A percentile compares a stretch with the other conserved stretches of the same genome.
Conservation (phyloP, 92 coral and sea anemone genomes). For the Virgularia gustaviana region DNA sequence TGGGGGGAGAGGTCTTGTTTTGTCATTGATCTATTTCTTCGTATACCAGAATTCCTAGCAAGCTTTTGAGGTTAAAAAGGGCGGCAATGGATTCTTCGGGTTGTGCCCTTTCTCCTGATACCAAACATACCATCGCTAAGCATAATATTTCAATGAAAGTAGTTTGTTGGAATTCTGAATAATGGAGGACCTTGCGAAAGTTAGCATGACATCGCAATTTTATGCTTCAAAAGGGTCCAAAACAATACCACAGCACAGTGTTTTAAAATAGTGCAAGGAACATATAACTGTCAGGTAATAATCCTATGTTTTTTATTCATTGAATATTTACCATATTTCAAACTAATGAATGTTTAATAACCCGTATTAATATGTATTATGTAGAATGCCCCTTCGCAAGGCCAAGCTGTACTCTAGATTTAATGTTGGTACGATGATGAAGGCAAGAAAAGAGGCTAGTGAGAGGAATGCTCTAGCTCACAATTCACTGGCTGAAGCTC, state of each 20-base stretch:
- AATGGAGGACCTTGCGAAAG: not conserved
- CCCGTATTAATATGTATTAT: constrained; percentile 31
- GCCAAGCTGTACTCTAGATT: constrained; percentile 45
- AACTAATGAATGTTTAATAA: constrained; percentile 39
- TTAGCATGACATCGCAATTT: constrained; percentile 7
- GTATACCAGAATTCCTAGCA: constrained; percentile 7
- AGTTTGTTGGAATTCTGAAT: constrained; percentile 5
- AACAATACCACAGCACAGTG: too few relatives aligned
- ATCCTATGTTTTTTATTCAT: constrained; percentile 60
- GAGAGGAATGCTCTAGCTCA: constrained; percentile 44
- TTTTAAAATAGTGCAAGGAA: not conserved
- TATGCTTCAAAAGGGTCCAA: constrained; percentile 64
- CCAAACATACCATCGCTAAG: constrained; percentile 33
- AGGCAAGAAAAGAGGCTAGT: constrained; percentile 49
- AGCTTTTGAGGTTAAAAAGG: constrained; percentile 19
- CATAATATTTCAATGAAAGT: constrained; percentile 3
- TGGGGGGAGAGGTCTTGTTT: constrained; percentile 25
- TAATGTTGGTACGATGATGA: constrained; percentile 56
- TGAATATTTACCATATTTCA: constrained; percentile 17
- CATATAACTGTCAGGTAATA: constrained; percentile 37
- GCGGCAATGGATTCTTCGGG: constrained; percentile 6
- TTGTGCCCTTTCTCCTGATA: constrained; percentile 29
- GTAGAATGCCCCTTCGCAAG: constrained; percentile 49
- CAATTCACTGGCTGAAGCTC: constrained; percentile 40
- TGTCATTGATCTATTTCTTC: constrained; percentile 9